Evolutionary conservation across 2,888 invertebrate species (phyloP).

Genomic region (Drosophila meridiana): DNA sequence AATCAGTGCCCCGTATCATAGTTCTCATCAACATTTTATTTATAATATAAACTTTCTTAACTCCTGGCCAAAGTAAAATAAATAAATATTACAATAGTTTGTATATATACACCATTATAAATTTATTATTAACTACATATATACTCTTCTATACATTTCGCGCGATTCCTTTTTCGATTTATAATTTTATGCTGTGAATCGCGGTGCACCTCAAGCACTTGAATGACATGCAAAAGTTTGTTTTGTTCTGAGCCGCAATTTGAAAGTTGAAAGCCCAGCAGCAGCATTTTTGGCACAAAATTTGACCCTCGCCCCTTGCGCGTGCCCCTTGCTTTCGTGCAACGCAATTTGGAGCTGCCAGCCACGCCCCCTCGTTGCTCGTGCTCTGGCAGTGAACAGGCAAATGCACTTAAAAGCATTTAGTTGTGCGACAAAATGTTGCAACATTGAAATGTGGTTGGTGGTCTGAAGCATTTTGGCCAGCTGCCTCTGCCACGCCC

Average conservation of each 20-base stretch:
- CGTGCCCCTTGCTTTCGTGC: neutral
- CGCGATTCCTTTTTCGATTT: neutral
- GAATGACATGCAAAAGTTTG: slow-evolving; percentile 31
- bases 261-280: slow-evolving; percentile 19
- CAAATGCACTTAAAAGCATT: slow-evolving; percentile 81
- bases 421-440: slow-evolving; percentile 75
- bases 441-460: slow-evolving; percentile 73
- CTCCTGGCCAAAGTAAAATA: no score
- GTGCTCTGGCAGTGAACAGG: slow-evolving; percentile 40
- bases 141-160: neutral
- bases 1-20: no score
- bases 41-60: no score
- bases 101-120: neutral
- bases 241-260: slow-evolving; percentile 27
- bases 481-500: slow-evolving; percentile 3
- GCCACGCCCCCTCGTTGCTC: neutral
- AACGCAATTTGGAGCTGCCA: neutral
- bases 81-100: neutral
- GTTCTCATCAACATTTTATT: no score
- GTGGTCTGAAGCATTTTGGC: slow-evolving; percentile 43
- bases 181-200: slow-evolving; percentile 1
- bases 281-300: slow-evolving; percentile 39
- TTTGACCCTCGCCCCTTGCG: neutral
- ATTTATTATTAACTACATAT: neutral
- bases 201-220: slow-evolving; percentile 45